A percentile compares a stretch with the other conserved stretches of the same genome.
phyloP scores from a whole-genome alignment of 2,113 vertebrate genomes.

The Hemichromis elongatus region DNA sequence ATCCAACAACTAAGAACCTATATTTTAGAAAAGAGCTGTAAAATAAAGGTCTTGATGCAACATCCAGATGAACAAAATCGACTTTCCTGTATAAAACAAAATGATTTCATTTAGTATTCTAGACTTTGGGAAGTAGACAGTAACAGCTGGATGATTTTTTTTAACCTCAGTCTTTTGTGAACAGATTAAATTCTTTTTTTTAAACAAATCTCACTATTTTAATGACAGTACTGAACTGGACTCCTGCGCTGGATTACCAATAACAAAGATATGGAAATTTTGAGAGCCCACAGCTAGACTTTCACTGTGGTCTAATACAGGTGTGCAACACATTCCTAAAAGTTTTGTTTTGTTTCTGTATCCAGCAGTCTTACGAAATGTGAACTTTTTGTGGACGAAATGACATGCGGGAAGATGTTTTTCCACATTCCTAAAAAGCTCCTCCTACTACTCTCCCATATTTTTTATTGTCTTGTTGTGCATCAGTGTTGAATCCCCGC shows the following conservation, averaged over 20 bases:
- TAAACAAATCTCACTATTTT: not conserved
- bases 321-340: slow-evolving; percentile 2
- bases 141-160: not conserved
- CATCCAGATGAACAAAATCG: not conserved
- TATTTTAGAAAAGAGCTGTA: not conserved
- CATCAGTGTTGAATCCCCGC: slow-evolving; percentile 11
- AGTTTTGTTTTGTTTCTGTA: slow-evolving; percentile 27
- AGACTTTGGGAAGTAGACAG: not conserved
- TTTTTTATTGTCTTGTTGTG: slow-evolving; percentile 7
- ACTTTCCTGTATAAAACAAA: not conserved
- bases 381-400: not conserved
- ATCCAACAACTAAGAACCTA: not conserved
- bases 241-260: not conserved
- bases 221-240: not conserved
- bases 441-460: not conserved
- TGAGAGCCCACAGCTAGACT: not conserved
- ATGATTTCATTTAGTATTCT: not conserved
- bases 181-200: not conserved
- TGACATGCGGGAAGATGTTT: slow-evolving; percentile 20
- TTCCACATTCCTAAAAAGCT: slow-evolving; percentile 19
- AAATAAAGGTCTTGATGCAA: not conserved
- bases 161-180: not conserved
- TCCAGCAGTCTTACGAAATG: not conserved
- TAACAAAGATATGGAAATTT: not conserved
- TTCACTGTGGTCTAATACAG: not conserved